Conservation (phyloP, 2,113 vertebrate genomes). For the Labeo catla region DNA sequence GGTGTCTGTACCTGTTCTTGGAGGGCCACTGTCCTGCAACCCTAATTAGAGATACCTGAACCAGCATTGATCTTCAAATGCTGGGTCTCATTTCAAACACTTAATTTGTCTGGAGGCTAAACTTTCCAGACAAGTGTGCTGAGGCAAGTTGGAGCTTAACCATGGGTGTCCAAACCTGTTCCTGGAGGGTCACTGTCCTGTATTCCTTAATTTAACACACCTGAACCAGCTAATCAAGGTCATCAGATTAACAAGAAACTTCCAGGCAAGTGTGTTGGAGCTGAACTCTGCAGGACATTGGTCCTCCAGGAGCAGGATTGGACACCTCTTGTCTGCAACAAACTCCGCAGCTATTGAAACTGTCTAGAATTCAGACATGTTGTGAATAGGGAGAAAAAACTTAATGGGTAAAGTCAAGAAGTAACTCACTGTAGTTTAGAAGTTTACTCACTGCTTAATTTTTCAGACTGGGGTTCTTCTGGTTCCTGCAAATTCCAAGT, state of each 20-base stretch:
- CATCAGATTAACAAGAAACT: not conserved
- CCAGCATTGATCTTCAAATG: not conserved
- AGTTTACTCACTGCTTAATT: conserved; percentile 85
- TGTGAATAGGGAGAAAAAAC: not conserved
- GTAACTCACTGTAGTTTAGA: too few species aligned
- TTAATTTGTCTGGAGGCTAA: too few species aligned
- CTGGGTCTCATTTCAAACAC: not conserved
- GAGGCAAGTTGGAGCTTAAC: too few species aligned
- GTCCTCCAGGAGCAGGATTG: not conserved
- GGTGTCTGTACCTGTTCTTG: not conserved
- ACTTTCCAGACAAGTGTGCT: too few species aligned
- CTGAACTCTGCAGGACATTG: not conserved
- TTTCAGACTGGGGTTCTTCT: conserved; percentile 69
- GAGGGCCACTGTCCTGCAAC: not conserved
- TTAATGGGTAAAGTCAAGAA: not conserved
- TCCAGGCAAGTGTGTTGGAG: not conserved
- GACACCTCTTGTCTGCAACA: not conserved
- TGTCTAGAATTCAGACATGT: not conserved
- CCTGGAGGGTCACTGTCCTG: not conserved
- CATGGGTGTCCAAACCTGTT: not conserved
- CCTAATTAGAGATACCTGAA: not conserved
- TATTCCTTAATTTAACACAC: too few species aligned
- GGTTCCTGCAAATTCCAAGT: conserved; percentile 95
- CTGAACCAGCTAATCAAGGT: not conserved
- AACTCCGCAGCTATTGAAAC: not conserved